Evolutionary conservation across 2,113 vertebrate species (phyloP), one percentile per base, ranked within the genome.

Genomic region (Falco punctatus): DNA sequence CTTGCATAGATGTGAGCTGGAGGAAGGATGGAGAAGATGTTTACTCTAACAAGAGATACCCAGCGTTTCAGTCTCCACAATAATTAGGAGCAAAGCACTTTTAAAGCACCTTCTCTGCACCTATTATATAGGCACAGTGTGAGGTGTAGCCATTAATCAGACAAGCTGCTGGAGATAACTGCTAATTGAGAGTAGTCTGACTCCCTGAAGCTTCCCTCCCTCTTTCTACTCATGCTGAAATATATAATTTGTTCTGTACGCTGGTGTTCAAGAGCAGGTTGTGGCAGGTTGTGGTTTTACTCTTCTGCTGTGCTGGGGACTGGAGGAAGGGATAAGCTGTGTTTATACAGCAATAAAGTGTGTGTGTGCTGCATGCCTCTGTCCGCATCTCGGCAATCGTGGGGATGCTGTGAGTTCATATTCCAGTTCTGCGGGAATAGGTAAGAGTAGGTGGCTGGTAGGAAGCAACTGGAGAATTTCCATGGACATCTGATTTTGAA

Each of bases 111-210:
- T 94, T 87, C 54, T n/a, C 92, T 55, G 54, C 72, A 91, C 92
- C 86, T 96, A 81, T 92, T 70, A 28, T 7, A 49, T 4, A 54
- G 71, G 74, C 93, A 64, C 93, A 86, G 88, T 35, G 58, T 86
- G 97, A 91, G 91, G 38, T 75, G 81, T 62, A 91, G 75, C 86
- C 91, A 81, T 88, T 93, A 92, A 97, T 96, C 89, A 97, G 79
- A 38, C 28, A 22, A 92, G 66, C 93, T 81, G 86, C 83, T 97
- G 96, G 93, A 94, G 86, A 62, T 20, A 81, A 86, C 75, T 67
- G 62, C 58, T 94, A 89, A 96, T 96, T 94, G 77, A 87, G 93
- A 93, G 88, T 81, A 86, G 30, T 2, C 4, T 6, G 59, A 28
- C 61, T 88, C 86, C 61, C 72, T 71, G 46, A 88, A 52, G 72